A percentile compares a stretch with the other conserved stretches of the same genome.
These are phyloP conservation scores for Muscidifurax raptorellus DNA, from an alignment of 1,140 invertebrate genomes.

Conservation along the genomic window DNA sequence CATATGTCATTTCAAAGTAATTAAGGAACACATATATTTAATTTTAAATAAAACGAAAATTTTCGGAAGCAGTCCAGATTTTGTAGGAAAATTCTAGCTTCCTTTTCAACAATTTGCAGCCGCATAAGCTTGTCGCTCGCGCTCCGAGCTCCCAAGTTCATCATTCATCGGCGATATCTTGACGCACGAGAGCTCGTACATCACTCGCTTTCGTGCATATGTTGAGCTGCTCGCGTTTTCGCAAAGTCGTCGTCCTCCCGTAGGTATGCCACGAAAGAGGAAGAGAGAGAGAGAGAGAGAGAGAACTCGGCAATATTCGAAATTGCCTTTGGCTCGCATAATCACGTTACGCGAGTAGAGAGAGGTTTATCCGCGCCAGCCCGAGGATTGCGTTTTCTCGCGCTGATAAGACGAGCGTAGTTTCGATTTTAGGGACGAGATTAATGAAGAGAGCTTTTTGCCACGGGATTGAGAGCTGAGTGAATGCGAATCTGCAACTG, in stretches of 20 bases:
- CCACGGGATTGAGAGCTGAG: not conserved
- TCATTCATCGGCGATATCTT: slow-evolving; percentile 43
- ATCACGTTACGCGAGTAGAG: slow-evolving; percentile 20
- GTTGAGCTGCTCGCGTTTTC: not conserved
- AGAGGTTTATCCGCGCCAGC: not conserved
- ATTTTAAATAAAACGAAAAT: no score
- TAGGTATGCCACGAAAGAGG: not conserved
- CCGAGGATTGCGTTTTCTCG: not conserved
- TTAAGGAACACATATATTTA: no score
- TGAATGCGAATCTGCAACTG: not conserved
- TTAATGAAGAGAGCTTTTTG: not conserved
- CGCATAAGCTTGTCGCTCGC: not conserved
- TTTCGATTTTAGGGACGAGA: not conserved
- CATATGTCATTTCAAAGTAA: no score
- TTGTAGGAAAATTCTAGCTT: no score
- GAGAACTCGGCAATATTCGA: slow-evolving; percentile 29
- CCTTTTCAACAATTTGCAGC: not conserved
- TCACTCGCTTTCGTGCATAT: not conserved
- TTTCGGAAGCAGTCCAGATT: no score
- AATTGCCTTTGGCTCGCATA: slow-evolving; percentile 26
- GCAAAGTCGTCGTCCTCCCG: not conserved
- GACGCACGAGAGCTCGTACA: slow-evolving; percentile 10
- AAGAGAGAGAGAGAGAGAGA: not conserved
- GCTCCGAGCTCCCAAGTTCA: not conserved
- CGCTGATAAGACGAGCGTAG: not conserved